Evolutionary conservation across 2,797 vertebrate genomes (phyloP).

Genomic region (Potorous gilbertii): DNA sequence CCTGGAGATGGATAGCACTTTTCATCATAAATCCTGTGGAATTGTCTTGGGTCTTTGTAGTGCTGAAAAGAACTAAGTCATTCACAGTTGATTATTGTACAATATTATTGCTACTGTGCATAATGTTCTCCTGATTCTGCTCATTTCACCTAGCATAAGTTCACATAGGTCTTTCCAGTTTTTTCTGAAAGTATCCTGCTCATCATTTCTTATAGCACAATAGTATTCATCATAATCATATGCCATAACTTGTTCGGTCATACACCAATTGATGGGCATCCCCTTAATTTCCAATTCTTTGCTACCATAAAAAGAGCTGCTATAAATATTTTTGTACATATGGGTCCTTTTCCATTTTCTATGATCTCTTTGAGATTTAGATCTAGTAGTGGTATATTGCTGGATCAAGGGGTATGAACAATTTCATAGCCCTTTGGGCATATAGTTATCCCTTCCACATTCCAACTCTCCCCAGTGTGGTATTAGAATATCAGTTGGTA

Average conservation of each 20-base stretch:
- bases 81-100: neutral
- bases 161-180: neutral
- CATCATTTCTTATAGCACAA: neutral
- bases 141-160: neutral
- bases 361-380: too few species aligned
- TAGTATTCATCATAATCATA: neutral
- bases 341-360: neutral
- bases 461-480: neutral
- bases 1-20: neutral
- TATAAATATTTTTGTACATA: neutral
- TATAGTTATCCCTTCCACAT: neutral
- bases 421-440: neutral
- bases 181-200: neutral
- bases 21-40: neutral
- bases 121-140: neutral
- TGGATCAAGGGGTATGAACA: neutral
- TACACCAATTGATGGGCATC: neutral
- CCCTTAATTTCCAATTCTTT: neutral
- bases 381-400: neutral
- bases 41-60: neutral
- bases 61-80: neutral
- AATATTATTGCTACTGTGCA: neutral
- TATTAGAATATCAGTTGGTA: neutral
- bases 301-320: neutral
- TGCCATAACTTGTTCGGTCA: neutral